Conservation (phyloP, 1,140 invertebrate species). For the Eciton burchellii region DNA sequence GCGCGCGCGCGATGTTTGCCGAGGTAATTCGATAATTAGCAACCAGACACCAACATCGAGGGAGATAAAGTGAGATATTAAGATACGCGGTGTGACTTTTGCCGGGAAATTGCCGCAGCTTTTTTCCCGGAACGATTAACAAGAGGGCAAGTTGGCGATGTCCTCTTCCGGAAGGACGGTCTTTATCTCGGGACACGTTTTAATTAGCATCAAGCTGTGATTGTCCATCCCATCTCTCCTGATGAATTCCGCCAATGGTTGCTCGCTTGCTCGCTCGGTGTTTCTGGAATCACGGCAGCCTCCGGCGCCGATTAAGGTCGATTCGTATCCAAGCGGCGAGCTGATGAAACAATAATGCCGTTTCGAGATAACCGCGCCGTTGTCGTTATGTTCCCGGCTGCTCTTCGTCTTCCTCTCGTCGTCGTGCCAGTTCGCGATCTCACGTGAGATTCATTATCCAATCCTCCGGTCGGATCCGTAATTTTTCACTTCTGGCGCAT, state of each 20-base stretch:
- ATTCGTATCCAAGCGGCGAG: constrained; percentile 62
- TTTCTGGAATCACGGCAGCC: too few species aligned
- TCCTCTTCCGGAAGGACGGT: neutral
- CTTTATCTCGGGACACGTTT: constrained; percentile 13
- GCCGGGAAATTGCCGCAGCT: too few species aligned
- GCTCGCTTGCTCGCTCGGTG: too few species aligned
- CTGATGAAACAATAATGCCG: constrained; percentile 64
- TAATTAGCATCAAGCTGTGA: constrained; percentile 13
- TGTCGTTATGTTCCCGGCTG: constrained; percentile 49
- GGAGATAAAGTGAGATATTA: too few species aligned
- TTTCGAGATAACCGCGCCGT: constrained; percentile 45
- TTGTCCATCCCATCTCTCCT: constrained; percentile 35
- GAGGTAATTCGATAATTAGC: neutral
- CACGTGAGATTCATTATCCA: constrained; percentile 70
- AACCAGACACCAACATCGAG: neutral
- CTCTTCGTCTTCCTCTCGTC: neutral
- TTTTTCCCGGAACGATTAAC: too few species aligned
- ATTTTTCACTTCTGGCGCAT: constrained; percentile 42
- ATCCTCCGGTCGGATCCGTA: constrained; percentile 43
- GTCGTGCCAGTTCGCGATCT: constrained; percentile 59
- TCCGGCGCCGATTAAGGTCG: constrained; percentile 62
- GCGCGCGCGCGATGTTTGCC: neutral
- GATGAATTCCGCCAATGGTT: neutral
- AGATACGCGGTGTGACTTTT: too few species aligned
- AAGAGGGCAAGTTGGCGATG: neutral